These are phyloP conservation scores for Crocodylus rhombifer DNA, from an alignment of 2,797 vertebrate species.

Conservation along the genomic window DNA sequence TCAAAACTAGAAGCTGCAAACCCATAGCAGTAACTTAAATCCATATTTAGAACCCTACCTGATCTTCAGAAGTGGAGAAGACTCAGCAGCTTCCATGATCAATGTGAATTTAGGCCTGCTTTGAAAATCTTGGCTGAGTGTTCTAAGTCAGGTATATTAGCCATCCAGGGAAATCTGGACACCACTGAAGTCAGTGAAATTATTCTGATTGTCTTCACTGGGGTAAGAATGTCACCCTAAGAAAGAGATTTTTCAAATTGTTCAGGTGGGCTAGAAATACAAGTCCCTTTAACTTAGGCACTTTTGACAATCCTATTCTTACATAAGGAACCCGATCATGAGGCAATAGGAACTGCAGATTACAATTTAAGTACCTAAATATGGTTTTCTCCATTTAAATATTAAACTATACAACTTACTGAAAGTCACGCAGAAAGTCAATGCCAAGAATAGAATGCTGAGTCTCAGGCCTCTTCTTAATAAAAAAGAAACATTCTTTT, in stretches of 20 bases:
- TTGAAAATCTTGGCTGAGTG: background rate
- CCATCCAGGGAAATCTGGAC: background rate
- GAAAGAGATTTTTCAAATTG: background rate
- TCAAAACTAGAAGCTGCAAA: accelerated
- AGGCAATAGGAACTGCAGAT: background rate
- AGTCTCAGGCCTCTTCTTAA: accelerated
- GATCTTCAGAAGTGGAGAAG: background rate
- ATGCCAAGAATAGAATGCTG: background rate
- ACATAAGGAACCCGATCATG: background rate
- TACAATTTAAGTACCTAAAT: background rate
- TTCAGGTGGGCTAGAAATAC: accelerated
- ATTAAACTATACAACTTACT: background rate
- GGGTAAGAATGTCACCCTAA: background rate
- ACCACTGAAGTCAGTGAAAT: background rate
- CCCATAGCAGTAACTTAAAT: accelerated
- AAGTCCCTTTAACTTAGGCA: accelerated
- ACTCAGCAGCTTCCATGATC: background rate
- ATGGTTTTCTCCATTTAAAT: background rate
- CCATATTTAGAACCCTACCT: background rate
- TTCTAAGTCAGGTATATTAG: background rate
- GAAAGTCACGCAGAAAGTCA: background rate
- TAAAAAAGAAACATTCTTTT: background rate
- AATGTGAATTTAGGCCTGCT: background rate
- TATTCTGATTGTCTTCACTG: background rate
- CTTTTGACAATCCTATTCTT: background rate